A percentile compares a stretch with the other conserved stretches of the same genome.
Conservation (phyloP, 2,888 invertebrate species). For the Synergus gifuensis region DNA sequence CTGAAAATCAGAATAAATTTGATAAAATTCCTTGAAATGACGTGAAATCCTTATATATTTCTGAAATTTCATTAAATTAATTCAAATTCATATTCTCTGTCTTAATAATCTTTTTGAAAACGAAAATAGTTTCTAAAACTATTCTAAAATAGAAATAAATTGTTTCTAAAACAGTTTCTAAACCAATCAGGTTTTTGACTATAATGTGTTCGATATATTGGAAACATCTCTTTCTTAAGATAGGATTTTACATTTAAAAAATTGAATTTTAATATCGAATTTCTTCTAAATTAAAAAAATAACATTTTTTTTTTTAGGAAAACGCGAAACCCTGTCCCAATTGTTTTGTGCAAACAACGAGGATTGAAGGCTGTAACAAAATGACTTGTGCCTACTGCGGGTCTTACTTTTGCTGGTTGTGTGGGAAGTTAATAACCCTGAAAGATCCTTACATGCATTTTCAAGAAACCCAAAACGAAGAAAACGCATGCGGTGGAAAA, state of each 20-base stretch:
- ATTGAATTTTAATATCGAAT: not conserved
- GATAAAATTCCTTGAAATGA: no score
- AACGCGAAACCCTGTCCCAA: conserved; percentile 64
- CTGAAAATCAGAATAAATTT: no score
- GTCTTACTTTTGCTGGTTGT: conserved; percentile 64
- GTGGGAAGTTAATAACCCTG: conserved; percentile 54
- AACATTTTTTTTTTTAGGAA: conserved; percentile 54
- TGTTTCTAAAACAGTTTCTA: no score
- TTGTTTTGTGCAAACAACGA: conserved; percentile 59
- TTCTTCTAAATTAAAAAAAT: conserved; percentile 5
- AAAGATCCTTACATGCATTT: conserved; percentile 64
- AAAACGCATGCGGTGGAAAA: conserved; percentile 54
- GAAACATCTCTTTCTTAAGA: no score
- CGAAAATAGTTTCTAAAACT: no score
- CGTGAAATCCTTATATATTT: no score
- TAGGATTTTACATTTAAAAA: not conserved
- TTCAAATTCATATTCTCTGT: no score
- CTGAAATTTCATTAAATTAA: no score
- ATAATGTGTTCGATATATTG: no score
- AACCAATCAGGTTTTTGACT: no score
- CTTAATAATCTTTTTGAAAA: no score
- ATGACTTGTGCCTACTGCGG: conserved; percentile 61
- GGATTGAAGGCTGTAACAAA: conserved; percentile 63
- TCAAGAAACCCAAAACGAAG: not conserved
- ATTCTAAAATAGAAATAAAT: no score